Percentiles rank a stretch among this genome's conserved stretches.
These are phyloP conservation scores for Ochropleura plecta DNA, from an alignment of 2,888 invertebrate species.

Conservation along the genomic window DNA sequence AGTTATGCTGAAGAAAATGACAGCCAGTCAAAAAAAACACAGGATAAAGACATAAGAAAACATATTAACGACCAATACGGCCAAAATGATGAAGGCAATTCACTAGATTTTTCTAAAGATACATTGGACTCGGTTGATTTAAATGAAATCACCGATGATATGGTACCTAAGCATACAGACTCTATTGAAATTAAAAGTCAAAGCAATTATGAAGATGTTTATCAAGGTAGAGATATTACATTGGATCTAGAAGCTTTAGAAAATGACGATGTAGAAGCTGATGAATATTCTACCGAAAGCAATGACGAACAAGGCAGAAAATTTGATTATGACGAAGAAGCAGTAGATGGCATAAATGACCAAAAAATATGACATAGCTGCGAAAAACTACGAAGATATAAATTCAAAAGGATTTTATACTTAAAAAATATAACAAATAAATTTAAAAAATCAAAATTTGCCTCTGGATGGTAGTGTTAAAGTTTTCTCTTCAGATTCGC, in stretches of 20 bases:
- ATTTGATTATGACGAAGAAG: background rate
- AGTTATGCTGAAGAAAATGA: background rate
- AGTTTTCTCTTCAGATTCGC: background rate
- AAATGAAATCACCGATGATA: conserved; percentile 8
- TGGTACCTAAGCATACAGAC: background rate
- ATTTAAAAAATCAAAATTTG: background rate
- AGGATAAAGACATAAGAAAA: background rate
- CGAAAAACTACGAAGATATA: background rate
- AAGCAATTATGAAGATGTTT: conserved; percentile 12
- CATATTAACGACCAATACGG: background rate
- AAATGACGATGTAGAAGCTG: background rate
- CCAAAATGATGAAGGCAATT: background rate
- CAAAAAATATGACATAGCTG: background rate
- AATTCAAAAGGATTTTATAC: background rate
- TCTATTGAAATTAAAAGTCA: background rate
- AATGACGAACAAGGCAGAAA: background rate
- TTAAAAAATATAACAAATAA: background rate
- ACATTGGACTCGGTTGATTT: conserved; percentile 6
- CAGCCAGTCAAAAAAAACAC: background rate
- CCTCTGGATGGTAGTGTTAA: background rate
- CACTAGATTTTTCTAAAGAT: background rate
- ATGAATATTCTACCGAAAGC: background rate
- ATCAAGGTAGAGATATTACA: conserved; percentile 7
- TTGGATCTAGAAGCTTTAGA: conserved; percentile 12
- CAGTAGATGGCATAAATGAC: background rate